Evolutionary conservation across 2,797 vertebrate genomes (phyloP), one percentile per base, ranked within the genome.

Genomic region (Siniperca undulata): DNA sequence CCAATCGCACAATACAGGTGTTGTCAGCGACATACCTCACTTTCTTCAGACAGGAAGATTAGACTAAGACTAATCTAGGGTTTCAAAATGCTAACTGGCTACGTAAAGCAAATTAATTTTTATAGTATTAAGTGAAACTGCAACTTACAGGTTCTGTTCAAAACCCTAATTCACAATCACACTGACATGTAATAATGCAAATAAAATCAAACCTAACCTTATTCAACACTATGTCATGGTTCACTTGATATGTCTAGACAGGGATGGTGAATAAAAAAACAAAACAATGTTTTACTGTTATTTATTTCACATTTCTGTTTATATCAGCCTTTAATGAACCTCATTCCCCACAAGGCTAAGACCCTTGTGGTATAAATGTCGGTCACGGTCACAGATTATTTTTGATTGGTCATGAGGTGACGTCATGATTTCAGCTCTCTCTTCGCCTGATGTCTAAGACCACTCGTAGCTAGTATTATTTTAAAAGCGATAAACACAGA

Each of bases 81-180:
- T 40, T 56, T 30, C 12, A 42, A 66, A 72, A n/a, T 34, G 20
- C 36, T 34, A 17, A 42, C 56, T 60, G 44, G 8, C 14, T 44
- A 48, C n/a, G 2, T 38, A 4, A 38, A 50, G n/a, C 22, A 44
- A 77, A 66, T 24, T 9, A 17, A 3, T 1, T 50, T 27, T 65
- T 60, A 60, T 20, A 20, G n/a, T 30, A 30, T 30, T 30, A 30
- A 73, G 50, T 52, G n/a, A 53, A 62, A 17, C 3, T 34, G 40
- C 1, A 59, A 52, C 16, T 61, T 58, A 65, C 7, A 56, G n/a
- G 48, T 52, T 69, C 27, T 74, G 56, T n/a, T 55, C 17, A 69
- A 27, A 42, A 56, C 38, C 13, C 9, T 14, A 19, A 30, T 52
- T 61, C 40, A 50, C 16, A 52, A 40, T 53, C 52, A 70, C n/a